Percentiles rank a stretch among this genome's conserved stretches.
phyloP scores from a whole-genome alignment of 2,797 vertebrate genomes.

The Spinus olivaceus region DNA sequence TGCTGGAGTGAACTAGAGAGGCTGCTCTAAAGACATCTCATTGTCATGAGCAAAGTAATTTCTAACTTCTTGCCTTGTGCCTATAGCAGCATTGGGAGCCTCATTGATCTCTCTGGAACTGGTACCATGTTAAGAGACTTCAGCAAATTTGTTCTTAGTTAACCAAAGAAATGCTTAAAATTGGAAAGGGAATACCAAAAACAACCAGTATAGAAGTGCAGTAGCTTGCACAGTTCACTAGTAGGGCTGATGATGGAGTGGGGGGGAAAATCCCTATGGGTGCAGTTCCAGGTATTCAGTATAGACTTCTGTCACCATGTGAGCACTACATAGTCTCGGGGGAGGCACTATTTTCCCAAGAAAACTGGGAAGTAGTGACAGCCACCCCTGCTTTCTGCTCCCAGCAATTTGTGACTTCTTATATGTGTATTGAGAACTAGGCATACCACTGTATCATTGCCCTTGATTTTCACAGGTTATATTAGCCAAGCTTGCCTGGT shows the following conservation, averaged over 20 bases:
- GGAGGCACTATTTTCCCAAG: background rate
- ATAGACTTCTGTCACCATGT: background rate
- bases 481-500: background rate
- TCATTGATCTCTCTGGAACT: background rate
- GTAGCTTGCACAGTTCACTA: background rate
- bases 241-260: background rate
- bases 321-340: accelerated
- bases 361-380: background rate
- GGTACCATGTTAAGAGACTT: background rate
- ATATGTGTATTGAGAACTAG: accelerated
- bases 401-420: background rate
- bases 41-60: background rate
- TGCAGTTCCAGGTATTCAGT: background rate
- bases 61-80: background rate
- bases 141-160: background rate
- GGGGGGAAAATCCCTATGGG: accelerated
- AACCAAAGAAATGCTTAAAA: background rate
- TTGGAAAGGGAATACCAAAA: background rate
- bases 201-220: background rate
- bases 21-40: background rate
- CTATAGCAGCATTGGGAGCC: background rate
- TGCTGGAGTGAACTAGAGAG: background rate
- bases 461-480: background rate
- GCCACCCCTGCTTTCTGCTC: background rate
- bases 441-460: accelerated